Percentiles rank a stretch among this genome's conserved stretches.
Conservation (phyloP, 1,140 invertebrate species). For the Phocides pigmalion region DNA sequence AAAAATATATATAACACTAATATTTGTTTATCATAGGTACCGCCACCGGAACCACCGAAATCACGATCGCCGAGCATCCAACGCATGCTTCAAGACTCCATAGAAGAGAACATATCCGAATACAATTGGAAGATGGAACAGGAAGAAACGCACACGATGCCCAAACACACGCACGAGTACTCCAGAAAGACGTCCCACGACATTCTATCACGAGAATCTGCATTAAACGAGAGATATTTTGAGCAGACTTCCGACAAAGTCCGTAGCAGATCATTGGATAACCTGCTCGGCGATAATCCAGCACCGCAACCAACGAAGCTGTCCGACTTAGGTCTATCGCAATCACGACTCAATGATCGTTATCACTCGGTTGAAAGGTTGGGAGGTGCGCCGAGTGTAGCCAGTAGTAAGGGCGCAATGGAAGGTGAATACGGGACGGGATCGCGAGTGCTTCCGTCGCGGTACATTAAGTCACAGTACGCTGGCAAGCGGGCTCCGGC, state of each 20-base stretch:
- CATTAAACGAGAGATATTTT: slow-evolving; percentile 94
- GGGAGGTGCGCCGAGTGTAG: slow-evolving; percentile 80
- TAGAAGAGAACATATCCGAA: slow-evolving; percentile 71
- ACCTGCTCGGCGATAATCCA: slow-evolving; percentile 86
- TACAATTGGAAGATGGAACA: slow-evolving; percentile 76
- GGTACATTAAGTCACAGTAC: slow-evolving; percentile 94
- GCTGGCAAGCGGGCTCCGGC: slow-evolving; percentile 89
- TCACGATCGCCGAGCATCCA: slow-evolving; percentile 75
- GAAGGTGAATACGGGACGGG: slow-evolving; percentile 72
- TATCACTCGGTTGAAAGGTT: slow-evolving; percentile 93
- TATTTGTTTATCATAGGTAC: slow-evolving; percentile 74
- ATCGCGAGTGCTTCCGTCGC: slow-evolving; percentile 87
- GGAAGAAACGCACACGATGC: slow-evolving; percentile 57
- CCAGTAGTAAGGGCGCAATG: slow-evolving; percentile 68
- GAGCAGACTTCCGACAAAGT: slow-evolving; percentile 89
- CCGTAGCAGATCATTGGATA: slow-evolving; percentile 92
- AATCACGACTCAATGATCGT: slow-evolving; percentile 93
- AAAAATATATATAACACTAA: slow-evolving; percentile 1
- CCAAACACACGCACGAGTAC: slow-evolving; percentile 64
- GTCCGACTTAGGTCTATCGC: slow-evolving; percentile 90
- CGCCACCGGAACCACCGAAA: slow-evolving; percentile 84
- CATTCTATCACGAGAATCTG: slow-evolving; percentile 92
- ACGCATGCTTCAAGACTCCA: slow-evolving; percentile 77
- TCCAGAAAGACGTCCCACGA: slow-evolving; percentile 89
- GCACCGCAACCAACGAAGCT: slow-evolving; percentile 84